Conservation (phyloP, 2,888 invertebrate genomes). For the Polia nebulosa region DNA sequence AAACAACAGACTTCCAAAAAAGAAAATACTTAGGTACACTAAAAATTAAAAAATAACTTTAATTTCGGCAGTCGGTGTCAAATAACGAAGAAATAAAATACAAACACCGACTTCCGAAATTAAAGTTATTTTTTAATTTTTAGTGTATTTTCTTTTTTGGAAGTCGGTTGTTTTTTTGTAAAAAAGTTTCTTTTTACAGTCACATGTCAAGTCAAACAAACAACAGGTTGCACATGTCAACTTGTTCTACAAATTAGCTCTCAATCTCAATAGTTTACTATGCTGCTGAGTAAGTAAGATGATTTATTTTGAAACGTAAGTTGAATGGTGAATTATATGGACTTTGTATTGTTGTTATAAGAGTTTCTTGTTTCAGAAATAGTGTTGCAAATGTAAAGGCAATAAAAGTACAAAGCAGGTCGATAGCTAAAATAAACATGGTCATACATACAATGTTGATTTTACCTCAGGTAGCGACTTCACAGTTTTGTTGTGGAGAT, state of each 20-base stretch:
- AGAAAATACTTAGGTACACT: no score
- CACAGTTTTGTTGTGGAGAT: slow-evolving; percentile 77
- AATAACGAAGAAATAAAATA: no score
- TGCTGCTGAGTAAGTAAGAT: not conserved
- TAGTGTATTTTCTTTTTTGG: no score
- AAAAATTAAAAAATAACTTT: no score
- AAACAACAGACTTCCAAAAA: no score
- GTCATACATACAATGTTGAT: slow-evolving; percentile 12
- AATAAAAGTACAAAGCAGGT: not conserved
- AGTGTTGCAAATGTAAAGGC: not conserved
- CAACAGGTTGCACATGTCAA: not conserved
- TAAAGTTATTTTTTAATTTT: no score
- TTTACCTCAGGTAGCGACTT: slow-evolving; percentile 71
- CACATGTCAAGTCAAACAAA: not conserved
- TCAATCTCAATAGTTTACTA: not conserved
- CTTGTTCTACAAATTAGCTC: not conserved
- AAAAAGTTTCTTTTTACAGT: no score
- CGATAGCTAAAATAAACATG: not conserved
- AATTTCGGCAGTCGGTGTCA: no score
- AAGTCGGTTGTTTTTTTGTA: no score
- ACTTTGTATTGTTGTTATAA: slow-evolving; percentile 1
- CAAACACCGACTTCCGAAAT: no score
- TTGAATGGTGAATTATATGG: not conserved
- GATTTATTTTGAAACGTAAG: slow-evolving; percentile 11
- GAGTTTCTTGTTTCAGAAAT: not conserved